These are phyloP conservation scores for Craniophora ligustri DNA, from an alignment of 2,888 invertebrate genomes.

Conservation along the genomic window DNA sequence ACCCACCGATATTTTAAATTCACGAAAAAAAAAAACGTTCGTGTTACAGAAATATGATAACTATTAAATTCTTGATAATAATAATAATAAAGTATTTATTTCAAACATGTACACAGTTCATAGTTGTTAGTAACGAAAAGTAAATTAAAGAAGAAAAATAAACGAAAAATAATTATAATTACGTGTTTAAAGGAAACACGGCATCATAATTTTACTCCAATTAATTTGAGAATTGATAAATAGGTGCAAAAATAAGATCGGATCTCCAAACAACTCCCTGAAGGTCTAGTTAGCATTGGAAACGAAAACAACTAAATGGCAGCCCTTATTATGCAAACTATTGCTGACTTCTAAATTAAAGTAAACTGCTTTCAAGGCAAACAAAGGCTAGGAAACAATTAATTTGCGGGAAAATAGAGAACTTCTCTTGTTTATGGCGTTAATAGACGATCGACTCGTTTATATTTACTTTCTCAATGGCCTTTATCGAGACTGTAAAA, in stretches of 20 bases:
- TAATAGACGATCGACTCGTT: not conserved
- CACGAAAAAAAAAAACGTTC: too few species aligned
- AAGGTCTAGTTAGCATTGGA: constrained; percentile 34
- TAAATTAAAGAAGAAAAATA: too few species aligned
- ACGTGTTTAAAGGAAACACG: too few species aligned
- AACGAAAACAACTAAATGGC: constrained; percentile 37
- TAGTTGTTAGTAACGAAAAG: too few species aligned
- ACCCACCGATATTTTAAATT: too few species aligned
- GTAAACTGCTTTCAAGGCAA: constrained; percentile 31
- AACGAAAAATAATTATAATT: too few species aligned
- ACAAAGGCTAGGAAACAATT: constrained; percentile 34
- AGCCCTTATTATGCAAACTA: constrained; percentile 24
- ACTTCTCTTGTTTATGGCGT: not conserved
- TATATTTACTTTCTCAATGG: not conserved
- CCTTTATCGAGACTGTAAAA: too few species aligned
- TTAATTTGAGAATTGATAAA: constrained; percentile 5
- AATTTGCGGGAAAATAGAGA: constrained; percentile 15
- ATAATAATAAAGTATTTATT: too few species aligned
- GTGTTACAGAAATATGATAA: too few species aligned
- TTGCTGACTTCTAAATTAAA: constrained; percentile 40
- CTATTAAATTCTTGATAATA: too few species aligned
- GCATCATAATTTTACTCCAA: constrained; percentile 9
- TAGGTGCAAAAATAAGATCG: constrained; percentile 8
- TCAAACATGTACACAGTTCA: too few species aligned
- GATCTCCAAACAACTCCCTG: not conserved